A percentile compares a stretch with the other conserved stretches of the same genome.
These are phyloP conservation scores for Machimus rusticus DNA, from an alignment of 2,888 invertebrate genomes.

Conservation along the genomic window DNA sequence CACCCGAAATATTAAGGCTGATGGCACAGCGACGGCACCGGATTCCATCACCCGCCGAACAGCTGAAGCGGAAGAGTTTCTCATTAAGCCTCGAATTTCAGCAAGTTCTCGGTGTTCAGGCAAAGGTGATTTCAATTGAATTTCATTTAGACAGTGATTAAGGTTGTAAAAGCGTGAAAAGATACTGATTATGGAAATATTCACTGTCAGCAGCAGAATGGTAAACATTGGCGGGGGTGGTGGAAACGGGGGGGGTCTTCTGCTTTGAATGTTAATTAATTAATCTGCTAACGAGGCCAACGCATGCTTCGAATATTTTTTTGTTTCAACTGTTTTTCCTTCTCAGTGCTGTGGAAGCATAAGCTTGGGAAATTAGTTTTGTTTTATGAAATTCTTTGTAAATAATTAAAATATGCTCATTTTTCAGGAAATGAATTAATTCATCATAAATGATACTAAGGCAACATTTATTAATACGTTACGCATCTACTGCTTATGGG, in stretches of 20 bases:
- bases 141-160: constrained; percentile 10
- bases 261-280: neutral
- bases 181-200: constrained; percentile 7
- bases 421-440: neutral
- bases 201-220: neutral
- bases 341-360: neutral
- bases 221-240: neutral
- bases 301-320: neutral
- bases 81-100: neutral
- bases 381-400: neutral
- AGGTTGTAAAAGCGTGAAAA: constrained; percentile 12
- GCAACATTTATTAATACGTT: neutral
- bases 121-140: neutral
- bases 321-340: neutral
- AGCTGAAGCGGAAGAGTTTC: neutral
- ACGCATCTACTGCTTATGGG: neutral
- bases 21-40: neutral
- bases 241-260: neutral
- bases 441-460: neutral
- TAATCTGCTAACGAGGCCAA: neutral
- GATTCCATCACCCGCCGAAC: neutral
- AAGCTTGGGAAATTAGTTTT: neutral
- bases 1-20: neutral
- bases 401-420: neutral
- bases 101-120: neutral